A percentile compares a stretch with the other conserved stretches of the same genome.
phyloP scores from a whole-genome alignment of 1,140 invertebrate species.

The Drosophila carrolli region DNA sequence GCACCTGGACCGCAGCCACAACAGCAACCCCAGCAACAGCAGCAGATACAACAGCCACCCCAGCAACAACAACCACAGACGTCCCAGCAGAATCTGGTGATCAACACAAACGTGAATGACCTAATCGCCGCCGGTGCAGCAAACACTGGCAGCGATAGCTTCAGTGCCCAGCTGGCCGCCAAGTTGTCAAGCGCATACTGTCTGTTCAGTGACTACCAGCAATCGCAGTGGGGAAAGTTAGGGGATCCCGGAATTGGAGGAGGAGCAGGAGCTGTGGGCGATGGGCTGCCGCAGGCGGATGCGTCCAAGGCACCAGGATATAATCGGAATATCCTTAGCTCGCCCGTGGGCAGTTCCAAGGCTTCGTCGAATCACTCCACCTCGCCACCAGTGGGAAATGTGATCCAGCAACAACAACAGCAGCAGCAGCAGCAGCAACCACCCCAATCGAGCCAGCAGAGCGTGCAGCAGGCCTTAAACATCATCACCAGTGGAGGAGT shows the following conservation, averaged over 20 bases:
- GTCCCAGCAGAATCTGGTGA: conserved; percentile 62
- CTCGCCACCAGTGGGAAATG: conserved; percentile 84
- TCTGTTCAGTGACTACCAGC: conserved; percentile 90
- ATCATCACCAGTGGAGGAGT: conserved; percentile 63
- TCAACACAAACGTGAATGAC: conserved; percentile 68
- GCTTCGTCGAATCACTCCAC: conserved; percentile 86
- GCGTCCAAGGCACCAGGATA: conserved; percentile 93
- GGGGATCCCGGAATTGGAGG: conserved; percentile 57
- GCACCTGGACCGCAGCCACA: conserved; percentile 13
- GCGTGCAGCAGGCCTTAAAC: conserved; percentile 69
- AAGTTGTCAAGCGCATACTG: conserved; percentile 89
- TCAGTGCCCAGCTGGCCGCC: conserved; percentile 67
- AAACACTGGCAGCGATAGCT: conserved; percentile 44
- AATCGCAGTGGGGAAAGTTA: conserved; percentile 87
- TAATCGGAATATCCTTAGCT: conserved; percentile 89
- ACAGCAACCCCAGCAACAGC: conserved; percentile 30
- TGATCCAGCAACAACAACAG: conserved; percentile 54
- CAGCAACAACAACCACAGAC: conserved; percentile 37
- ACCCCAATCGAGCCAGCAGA: conserved; percentile 42
- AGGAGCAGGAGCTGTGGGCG: conserved; percentile 85
- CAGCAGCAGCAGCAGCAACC: conserved; percentile 39
- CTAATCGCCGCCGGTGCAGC: conserved; percentile 38
- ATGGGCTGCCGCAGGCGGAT: conserved; percentile 88
- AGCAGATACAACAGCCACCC: conserved; percentile 21
- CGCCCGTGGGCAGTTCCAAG: conserved; percentile 88